Base-by-base conservation (phyloP, 2,888 invertebrate genomes). In the Brassicogethes aeneus region DNA sequence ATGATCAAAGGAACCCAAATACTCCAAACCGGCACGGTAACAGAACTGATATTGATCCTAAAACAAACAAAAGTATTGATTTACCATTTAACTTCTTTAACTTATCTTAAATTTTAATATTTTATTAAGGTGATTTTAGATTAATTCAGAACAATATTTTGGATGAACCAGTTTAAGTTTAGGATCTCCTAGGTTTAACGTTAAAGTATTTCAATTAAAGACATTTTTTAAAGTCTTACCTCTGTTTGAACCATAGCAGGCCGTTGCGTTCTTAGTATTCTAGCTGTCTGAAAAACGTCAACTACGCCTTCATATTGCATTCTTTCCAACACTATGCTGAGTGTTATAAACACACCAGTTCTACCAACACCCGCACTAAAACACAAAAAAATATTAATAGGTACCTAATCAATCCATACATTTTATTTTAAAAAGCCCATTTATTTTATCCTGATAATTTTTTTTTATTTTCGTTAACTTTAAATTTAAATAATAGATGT, bases 241-340 rank as follows among this genome's bases (percentile, higher is more conserved):
- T 96, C 96, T 53, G 97, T 96, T 72, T 99, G 97, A 57, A 99
- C 96, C 97, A 99, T 99, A 55, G 95, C 95, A 47, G 96, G 95
- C 57, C 99, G 80, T 70, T 99, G 97, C 50, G 97, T 96, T 64
- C 99, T 83, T 57, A 99, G 75, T 70, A 96, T 93, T 72, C 97
- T 86, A 47, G 96, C 96, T 0, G 96, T 96, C 72, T 97, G 97
- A 83, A 97, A 99, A 62, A 99, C 89, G 73, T 99, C 99, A 10
- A 99, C 89, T 3, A 96, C 94, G 14, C 95, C 95, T 68, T 99
- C 99, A 67, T 94, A 95, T 69, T 96, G 92, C 93, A 99, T 96
- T 52, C 97, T 80, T 69, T 99, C 99, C 64, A 99, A 72, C 40
- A 99, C 94, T 64, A 97, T 95, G 67, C 95, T 95, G 51, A 99